Conservation (phyloP, 1,140 invertebrate genomes). For the Drosophila albomicans region DNA sequence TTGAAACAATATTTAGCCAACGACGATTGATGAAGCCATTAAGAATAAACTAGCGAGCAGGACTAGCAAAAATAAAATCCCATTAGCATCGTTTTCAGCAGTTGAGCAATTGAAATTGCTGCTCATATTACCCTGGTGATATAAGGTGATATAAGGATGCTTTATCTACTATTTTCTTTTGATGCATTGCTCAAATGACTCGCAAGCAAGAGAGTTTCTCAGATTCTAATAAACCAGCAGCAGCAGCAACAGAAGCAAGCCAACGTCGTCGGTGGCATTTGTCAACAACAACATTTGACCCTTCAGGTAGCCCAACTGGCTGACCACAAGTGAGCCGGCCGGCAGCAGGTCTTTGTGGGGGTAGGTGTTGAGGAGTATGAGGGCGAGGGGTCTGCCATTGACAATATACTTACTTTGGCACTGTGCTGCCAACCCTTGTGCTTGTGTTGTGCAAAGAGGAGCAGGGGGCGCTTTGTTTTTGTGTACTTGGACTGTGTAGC, state of each 20-base stretch:
- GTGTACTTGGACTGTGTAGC: conserved; percentile 38
- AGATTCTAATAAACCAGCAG: conserved; percentile 8
- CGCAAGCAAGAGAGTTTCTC: not conserved
- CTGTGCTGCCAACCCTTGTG: conserved; percentile 28
- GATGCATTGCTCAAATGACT: conserved; percentile 3
- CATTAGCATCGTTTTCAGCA: not conserved
- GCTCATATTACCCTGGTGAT: not conserved
- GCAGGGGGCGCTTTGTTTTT: conserved; percentile 56
- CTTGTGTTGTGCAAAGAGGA: not conserved
- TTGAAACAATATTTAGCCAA: conserved; percentile 72
- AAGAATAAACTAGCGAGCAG: not conserved
- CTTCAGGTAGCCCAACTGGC: conserved; percentile 41
- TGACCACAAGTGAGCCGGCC: conserved; percentile 51
- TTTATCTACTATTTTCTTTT: not conserved
- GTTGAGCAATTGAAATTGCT: not conserved
- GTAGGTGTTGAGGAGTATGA: too few species aligned
- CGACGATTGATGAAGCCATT: conserved; percentile 55
- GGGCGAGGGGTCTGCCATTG: conserved; percentile 23
- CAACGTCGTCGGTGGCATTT: conserved; percentile 39
- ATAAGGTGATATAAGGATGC: not conserved
- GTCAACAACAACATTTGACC: conserved; percentile 47
- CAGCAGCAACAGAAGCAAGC: not conserved
- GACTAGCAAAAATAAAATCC: not conserved
- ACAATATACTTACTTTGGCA: conserved; percentile 38
- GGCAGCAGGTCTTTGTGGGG: conserved; percentile 34